phyloP scores from a whole-genome alignment of 2,888 invertebrate genomes.

The Thera obeliscata region DNA sequence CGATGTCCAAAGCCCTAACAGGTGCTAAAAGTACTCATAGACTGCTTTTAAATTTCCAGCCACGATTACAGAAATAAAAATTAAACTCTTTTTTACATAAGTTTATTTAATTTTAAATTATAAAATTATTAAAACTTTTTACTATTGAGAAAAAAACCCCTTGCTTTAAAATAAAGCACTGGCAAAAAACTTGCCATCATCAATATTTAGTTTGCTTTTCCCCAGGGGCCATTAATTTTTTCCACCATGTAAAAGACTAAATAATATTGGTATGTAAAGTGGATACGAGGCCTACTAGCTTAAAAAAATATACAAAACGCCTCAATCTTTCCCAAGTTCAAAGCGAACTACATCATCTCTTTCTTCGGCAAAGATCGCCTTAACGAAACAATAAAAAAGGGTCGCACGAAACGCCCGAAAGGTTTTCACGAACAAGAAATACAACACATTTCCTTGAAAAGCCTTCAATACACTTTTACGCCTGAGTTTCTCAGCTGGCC shows the following conservation, averaged over 20 bases:
- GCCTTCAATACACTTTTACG: constrained; percentile 49
- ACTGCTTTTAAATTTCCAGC: constrained; percentile 10
- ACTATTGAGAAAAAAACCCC: too few relatives aligned
- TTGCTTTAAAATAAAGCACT: too few relatives aligned
- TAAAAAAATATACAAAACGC: not conserved
- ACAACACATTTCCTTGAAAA: constrained; percentile 40
- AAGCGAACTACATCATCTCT: constrained; percentile 17
- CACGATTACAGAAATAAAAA: not conserved
- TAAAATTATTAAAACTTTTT: too few relatives aligned
- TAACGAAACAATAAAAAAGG: constrained; percentile 31
- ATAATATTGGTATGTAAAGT: too few relatives aligned
- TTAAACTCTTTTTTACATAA: not conserved
- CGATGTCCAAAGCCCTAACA: not conserved
- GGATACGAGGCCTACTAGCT: too few relatives aligned
- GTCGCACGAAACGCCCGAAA: constrained; percentile 29
- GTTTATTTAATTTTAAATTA: too few relatives aligned
- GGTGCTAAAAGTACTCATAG: not conserved
- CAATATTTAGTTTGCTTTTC: too few relatives aligned
- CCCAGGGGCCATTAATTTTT: too few relatives aligned
- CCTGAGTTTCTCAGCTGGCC: constrained; percentile 40
- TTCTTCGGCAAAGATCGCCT: constrained; percentile 29
- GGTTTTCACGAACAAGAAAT: constrained; percentile 40
- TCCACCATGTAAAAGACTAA: too few relatives aligned
- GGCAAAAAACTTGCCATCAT: too few relatives aligned
- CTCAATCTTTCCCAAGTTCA: constrained; percentile 7